Base-by-base conservation (phyloP, 2,113 vertebrate genomes). In the Myrmophylax atrothorax region DNA sequence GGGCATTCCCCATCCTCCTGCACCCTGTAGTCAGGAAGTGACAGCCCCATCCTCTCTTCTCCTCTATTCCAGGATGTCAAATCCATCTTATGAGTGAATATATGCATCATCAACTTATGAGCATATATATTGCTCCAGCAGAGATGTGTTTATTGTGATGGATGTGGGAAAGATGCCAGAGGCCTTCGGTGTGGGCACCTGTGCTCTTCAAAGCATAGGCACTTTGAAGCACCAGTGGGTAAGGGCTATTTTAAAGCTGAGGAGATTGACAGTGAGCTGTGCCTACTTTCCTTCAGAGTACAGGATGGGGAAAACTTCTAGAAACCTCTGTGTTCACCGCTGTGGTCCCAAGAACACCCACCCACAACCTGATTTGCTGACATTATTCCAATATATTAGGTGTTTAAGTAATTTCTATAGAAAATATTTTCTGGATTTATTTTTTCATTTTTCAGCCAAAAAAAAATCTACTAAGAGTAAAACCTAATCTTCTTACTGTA, bases 401-500 rank as follows among this genome's bases (percentile, higher is more conserved):
- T 24, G 7, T 74, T 84, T 72, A 87, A 76, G 17, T 67, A 2
- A 33, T 70, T 79, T 74, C 58, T 73, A 35, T 6, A 37, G 50
- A 52, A 89, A 91, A 63, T 62, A 44, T 31, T 67, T 62, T 90
- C 67, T 83, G 46, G 52, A 42, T 87, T 92, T 92, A 75, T 69
- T 80, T 91, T 87, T 75, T 23, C 3, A 15, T 44, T 95, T 93
- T 89, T 89, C 49, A 62, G 9, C 3, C 29, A 52, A 35, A 46
- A 40, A 40, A 23, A 31, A 52, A 15, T 42, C 23, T 60, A 15
- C 24, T 28, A 37, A 20, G n/a, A 84, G 38, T 49, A 78, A 73
- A 79, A 90, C 50, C 80, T 94, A 90, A 93, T 89, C 87, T 91
- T 82, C 55, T 85, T 80, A 67, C 35, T 47, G 22, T 84, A 68